These are phyloP conservation scores for Helicolenus hilgendorfi DNA, from an alignment of 2,797 vertebrate genomes.

Conservation along the genomic window DNA sequence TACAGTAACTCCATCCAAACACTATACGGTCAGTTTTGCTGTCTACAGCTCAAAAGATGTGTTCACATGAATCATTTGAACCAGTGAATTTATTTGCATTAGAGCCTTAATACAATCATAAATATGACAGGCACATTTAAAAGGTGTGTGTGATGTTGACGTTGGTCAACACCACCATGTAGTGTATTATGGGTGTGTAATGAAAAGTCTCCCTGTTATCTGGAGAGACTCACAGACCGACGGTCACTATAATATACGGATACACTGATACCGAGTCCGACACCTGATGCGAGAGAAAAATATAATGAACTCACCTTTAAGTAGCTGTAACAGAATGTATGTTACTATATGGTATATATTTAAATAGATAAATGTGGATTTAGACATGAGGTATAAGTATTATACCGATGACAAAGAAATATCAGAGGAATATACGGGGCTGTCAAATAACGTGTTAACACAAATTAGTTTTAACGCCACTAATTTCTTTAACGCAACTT, in stretches of 20 bases:
- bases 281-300: not conserved
- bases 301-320: not conserved
- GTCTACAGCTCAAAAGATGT: not conserved
- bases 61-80: not conserved
- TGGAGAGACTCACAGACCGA: too few species aligned
- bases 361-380: not conserved
- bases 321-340: not conserved
- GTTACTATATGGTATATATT: not conserved
- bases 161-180: too few species aligned
- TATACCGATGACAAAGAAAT: not conserved
- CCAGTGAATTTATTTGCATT: not conserved
- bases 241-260: too few species aligned
- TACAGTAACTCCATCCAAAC: not conserved
- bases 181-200: accelerated
- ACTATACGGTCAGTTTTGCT: not conserved
- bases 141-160: too few species aligned
- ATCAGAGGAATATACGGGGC: not conserved
- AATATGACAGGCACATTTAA: not conserved
- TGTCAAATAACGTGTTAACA: too few species aligned
- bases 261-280: too few species aligned
- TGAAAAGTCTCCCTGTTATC: too few species aligned
- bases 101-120: not conserved
- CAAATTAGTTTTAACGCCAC: too few species aligned
- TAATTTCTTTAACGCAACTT: too few species aligned
- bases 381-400: not conserved